Conservation (phyloP, 2,113 vertebrate species). For the Emberiza fucata region DNA sequence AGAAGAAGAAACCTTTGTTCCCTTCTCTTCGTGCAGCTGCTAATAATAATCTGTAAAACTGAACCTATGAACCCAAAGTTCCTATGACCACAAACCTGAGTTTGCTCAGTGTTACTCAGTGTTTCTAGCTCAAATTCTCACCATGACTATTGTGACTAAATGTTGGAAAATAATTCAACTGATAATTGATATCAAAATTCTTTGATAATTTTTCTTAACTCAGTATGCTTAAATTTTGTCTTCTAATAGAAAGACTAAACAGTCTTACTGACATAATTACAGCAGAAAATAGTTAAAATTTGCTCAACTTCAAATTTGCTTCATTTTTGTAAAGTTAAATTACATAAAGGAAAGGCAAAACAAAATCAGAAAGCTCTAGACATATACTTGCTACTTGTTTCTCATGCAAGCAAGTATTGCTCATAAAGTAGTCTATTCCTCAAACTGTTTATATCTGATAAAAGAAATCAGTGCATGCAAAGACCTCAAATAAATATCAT, state of each 20-base stretch:
- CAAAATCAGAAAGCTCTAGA: neutral
- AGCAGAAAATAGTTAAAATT: neutral
- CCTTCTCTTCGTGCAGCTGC: neutral
- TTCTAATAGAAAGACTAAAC: neutral
- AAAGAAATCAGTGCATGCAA: neutral
- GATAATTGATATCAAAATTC: neutral
- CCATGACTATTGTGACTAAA: neutral
- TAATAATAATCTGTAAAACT: neutral
- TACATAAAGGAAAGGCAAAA: neutral
- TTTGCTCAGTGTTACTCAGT: neutral
- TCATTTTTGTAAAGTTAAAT: neutral
- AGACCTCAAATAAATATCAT: neutral
- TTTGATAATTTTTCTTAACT: neutral
- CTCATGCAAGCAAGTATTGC: neutral
- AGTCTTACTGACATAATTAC: neutral
- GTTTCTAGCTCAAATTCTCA: neutral
- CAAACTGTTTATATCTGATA: neutral
- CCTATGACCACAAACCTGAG: neutral
- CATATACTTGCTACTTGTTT: neutral
- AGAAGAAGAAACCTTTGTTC: neutral
- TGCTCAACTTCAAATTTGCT: neutral
- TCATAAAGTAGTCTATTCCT: neutral
- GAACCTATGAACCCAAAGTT: neutral
- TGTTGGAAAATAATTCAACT: neutral
- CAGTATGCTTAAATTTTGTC: neutral